A percentile compares a stretch with the other conserved stretches of the same genome.
Conservation (phyloP, 2,888 invertebrate genomes). For the Aspidapion aeneum region DNA sequence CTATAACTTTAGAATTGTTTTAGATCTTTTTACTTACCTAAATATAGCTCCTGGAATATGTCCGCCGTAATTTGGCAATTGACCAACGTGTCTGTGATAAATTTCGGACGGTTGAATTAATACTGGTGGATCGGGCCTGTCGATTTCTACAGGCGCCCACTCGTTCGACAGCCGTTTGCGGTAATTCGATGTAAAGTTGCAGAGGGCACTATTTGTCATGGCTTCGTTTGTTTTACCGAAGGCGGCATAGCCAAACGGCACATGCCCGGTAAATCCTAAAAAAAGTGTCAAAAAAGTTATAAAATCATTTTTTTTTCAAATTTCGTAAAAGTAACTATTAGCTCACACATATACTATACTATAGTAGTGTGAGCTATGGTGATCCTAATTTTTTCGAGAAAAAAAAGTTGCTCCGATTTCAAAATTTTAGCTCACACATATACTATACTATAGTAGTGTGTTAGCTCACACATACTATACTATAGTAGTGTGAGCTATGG, state of each 20-base stretch:
- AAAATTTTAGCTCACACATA: no score
- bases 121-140: constrained; percentile 51
- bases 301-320: neutral
- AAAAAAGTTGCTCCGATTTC: no score
- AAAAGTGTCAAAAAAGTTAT: neutral
- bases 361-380: no score
- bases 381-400: no score
- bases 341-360: no score
- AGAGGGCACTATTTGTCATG: constrained; percentile 66
- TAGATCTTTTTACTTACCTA: no score
- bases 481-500: no score
- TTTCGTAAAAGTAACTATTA: no score
- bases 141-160: constrained; percentile 68
- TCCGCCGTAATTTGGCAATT: constrained; percentile 74
- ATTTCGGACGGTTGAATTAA: constrained; percentile 57
- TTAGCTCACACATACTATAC: no score
- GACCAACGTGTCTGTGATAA: constrained; percentile 69
- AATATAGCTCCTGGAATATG: constrained; percentile 73
- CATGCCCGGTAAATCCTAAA: constrained; percentile 62
- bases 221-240: constrained; percentile 63
- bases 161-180: constrained; percentile 67
- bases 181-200: constrained; percentile 73
- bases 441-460: no score
- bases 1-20: no score
- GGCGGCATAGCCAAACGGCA: constrained; percentile 62